phyloP scores from a whole-genome alignment of 2,113 vertebrate species.

The Malurus melanocephalus region DNA sequence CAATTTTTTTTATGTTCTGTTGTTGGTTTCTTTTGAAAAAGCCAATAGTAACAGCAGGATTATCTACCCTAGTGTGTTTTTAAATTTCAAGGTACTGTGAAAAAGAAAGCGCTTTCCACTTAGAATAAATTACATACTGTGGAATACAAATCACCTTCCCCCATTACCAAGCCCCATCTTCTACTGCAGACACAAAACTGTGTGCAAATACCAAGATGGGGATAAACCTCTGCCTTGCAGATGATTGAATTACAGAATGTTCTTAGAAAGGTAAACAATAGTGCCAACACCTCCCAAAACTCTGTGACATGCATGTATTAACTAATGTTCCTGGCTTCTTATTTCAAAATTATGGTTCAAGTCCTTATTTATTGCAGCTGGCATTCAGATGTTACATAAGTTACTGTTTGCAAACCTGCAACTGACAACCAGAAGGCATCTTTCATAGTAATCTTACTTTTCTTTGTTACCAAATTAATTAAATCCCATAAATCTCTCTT shows the following conservation, averaged over 20 bases:
- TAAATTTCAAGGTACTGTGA: background rate
- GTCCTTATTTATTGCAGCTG: background rate
- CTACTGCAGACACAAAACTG: background rate
- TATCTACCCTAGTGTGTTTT: background rate
- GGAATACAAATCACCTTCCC: background rate
- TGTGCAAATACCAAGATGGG: background rate
- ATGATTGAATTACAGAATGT: background rate
- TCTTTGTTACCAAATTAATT: background rate
- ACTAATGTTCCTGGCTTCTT: background rate
- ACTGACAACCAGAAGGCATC: background rate
- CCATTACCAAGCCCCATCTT: background rate
- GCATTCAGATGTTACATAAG: background rate
- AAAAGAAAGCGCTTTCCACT: background rate
- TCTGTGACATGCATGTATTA: background rate
- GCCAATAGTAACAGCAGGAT: background rate
- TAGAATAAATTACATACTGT: background rate
- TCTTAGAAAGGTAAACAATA: background rate
- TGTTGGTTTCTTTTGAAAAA: background rate
- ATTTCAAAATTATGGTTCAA: background rate
- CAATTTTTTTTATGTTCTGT: background rate
- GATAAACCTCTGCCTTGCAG: background rate
- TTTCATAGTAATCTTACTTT: background rate
- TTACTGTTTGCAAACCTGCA: background rate
- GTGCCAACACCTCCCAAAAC: background rate
- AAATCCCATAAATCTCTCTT: background rate